Base-by-base conservation (phyloP, 2,113 vertebrate genomes). In the Agelaius phoeniceus region DNA sequence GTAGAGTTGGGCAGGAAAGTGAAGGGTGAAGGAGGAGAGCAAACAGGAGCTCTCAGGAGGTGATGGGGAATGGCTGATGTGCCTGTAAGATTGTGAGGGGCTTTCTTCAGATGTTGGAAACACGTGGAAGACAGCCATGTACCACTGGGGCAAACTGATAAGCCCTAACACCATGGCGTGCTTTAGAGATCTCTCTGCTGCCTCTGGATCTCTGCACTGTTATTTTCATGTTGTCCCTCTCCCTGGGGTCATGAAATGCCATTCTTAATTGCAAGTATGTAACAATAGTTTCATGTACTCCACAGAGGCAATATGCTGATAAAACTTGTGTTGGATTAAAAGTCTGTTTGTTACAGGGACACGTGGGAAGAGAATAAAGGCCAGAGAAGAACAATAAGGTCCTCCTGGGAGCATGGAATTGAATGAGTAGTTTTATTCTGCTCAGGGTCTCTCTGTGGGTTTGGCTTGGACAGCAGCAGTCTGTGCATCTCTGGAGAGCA, bases 51-150 rank as follows among this genome's bases (percentile, higher is more conserved):
- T 77, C 0, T 30, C 20, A 79, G 63, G 18, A 46, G 35, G n/a
- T 33, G 28, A 12, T 15, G 66, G 67, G 66, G 44, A 89, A 9
- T 4, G 18, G 41, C 28, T 83, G 79, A 22, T 31, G 16, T 37
- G 31, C 54, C 83, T 2, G 0, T 16, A 7, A 55, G 39, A 51
- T 52, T 49, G 46, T 14, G 31, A 68, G 35, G 30, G 33, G 9
- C 16, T 90, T 87, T 46, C 28, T 76, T 61, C 54, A 39, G 6
- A 3, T 68, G 16, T 8, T 7, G 27, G 48, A 48, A 74, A 82
- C 12, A 6, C 0, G 0, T 51, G 55, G n/a, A 7, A 66, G 11
- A 35, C 8, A 9, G 3, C 44, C 7, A 0, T 16, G 51, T 3
- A 2, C 41, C 74, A 0, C 37, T 55, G 74, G 51, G 72, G 24